phyloP scores from a whole-genome alignment of 2,113 vertebrate genomes.

The Coreoperca whiteheadi region DNA sequence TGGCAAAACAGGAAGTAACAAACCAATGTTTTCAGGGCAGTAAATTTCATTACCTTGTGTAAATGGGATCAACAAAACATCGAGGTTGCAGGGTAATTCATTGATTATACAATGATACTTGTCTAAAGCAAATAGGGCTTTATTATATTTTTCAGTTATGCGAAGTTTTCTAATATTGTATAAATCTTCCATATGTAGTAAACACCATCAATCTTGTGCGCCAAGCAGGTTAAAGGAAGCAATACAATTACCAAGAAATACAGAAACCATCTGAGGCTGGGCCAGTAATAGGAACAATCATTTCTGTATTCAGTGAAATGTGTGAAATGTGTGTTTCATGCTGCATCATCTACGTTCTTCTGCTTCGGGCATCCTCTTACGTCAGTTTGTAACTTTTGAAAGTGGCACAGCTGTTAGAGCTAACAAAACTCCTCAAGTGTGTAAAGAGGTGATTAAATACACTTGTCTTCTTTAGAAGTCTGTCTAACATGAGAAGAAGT shows the following conservation, averaged over 20 bases:
- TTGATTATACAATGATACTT: constrained; percentile 34
- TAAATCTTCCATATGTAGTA: constrained; percentile 17
- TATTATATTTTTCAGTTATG: constrained; percentile 14
- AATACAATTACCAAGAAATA: constrained; percentile 8
- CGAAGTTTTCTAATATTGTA: constrained; percentile 29
- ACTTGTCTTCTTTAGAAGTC: constrained; percentile 24
- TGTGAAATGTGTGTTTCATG: constrained; percentile 17
- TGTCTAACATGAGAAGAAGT: constrained; percentile 30
- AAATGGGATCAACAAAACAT: constrained; percentile 35
- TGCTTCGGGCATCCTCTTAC: constrained; percentile 23
- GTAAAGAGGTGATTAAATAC: constrained; percentile 61
- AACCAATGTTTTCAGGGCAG: constrained; percentile 34
- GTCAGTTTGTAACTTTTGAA: constrained; percentile 39
- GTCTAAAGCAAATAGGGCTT: constrained; percentile 12
- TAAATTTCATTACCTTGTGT: constrained; percentile 57
- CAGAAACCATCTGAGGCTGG: constrained; percentile 41
- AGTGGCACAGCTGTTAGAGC: constrained; percentile 44
- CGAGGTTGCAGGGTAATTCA: constrained; percentile 23
- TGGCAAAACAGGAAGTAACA: constrained; percentile 14
- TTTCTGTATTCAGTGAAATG: constrained; percentile 6
- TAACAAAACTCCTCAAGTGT: constrained; percentile 45
- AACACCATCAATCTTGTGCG: constrained; percentile 54
- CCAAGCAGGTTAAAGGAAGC: constrained; percentile 22
- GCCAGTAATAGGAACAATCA: background rate
- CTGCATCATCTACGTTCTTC: constrained; percentile 33